Conservation (phyloP, 1,140 invertebrate species). For the Microplitis demolitor region DNA sequence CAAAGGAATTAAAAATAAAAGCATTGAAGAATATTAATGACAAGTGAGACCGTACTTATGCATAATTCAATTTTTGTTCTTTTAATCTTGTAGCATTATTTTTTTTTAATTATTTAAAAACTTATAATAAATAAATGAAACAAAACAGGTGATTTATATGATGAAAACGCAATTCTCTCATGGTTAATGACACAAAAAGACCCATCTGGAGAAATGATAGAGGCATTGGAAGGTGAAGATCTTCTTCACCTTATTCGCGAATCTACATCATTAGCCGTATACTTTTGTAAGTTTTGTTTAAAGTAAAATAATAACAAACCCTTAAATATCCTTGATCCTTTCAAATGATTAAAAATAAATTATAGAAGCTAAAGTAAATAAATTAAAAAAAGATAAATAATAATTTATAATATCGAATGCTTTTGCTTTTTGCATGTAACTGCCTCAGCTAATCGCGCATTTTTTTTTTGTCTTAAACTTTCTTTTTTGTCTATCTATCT, state of each 20-base stretch:
- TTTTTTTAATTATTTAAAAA: neutral
- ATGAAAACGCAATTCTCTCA: constrained; percentile 85
- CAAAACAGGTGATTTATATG: constrained; percentile 79
- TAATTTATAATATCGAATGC: constrained; percentile 9
- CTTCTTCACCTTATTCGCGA: constrained; percentile 81
- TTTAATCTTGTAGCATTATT: neutral
- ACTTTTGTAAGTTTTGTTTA: constrained; percentile 82
- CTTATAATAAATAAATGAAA: constrained; percentile 24
- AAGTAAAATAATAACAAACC: neutral
- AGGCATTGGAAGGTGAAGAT: constrained; percentile 83
- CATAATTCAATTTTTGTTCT: constrained; percentile 18
- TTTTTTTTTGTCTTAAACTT: neutral
- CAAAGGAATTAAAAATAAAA: too few relatives aligned
- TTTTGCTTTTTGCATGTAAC: constrained; percentile 22
- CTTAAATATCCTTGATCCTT: neutral
- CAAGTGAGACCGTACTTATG: neutral
- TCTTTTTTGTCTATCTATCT: constrained; percentile 17
- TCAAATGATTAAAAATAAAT: neutral
- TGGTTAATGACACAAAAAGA: constrained; percentile 92
- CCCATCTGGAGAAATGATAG: constrained; percentile 87
- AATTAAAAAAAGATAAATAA: constrained; percentile 3
- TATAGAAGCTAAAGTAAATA: neutral
- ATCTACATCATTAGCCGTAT: constrained; percentile 84
- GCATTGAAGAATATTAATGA: too few relatives aligned
- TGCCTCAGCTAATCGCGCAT: neutral